A percentile compares a stretch with the other conserved stretches of the same genome.
Conservation (phyloP, 92 coral and sea anemone species). For the Hydrozoanthus gracilis region DNA sequence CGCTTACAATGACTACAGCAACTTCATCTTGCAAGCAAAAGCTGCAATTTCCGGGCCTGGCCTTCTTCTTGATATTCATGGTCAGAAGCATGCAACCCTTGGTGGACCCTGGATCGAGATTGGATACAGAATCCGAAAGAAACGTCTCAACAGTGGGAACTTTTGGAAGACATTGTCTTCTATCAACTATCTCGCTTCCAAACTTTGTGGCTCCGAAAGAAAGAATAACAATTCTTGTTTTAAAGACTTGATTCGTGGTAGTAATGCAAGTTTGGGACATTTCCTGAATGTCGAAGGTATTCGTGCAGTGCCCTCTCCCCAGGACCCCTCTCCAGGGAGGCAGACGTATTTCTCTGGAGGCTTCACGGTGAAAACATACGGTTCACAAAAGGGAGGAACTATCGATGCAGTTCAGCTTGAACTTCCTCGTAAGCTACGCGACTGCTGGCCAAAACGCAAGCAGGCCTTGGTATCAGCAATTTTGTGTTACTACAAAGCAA, state of each 20-base stretch:
- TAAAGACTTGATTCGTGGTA: conserved; percentile 37
- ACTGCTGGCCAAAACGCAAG: background rate
- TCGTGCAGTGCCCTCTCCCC: conserved; percentile 17
- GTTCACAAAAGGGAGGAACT: conserved; percentile 30
- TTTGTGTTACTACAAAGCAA: conserved; percentile 3
- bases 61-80: conserved; percentile 46
- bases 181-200: conserved; percentile 22
- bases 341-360: conserved; percentile 32
- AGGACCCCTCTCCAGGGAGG: conserved; percentile 2
- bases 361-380: conserved; percentile 27
- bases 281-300: conserved; percentile 27
- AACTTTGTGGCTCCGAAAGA: conserved; percentile 14
- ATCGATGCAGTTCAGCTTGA: conserved; percentile 52
- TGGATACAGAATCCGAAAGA: background rate
- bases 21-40: conserved; percentile 21
- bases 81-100: background rate
- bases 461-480: conserved; percentile 1
- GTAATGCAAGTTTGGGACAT: conserved; percentile 19
- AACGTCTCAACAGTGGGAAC: conserved; percentile 21
- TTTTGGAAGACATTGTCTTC: conserved; percentile 21
- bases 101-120: conserved; percentile 28
- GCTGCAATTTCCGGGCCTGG: conserved; percentile 42
- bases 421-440: conserved; percentile 16
- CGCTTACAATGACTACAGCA: conserved; percentile 27
- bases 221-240: conserved; percentile 18